Conservation (phyloP, 2,113 vertebrate genomes). For the Urocolius indicus region DNA sequence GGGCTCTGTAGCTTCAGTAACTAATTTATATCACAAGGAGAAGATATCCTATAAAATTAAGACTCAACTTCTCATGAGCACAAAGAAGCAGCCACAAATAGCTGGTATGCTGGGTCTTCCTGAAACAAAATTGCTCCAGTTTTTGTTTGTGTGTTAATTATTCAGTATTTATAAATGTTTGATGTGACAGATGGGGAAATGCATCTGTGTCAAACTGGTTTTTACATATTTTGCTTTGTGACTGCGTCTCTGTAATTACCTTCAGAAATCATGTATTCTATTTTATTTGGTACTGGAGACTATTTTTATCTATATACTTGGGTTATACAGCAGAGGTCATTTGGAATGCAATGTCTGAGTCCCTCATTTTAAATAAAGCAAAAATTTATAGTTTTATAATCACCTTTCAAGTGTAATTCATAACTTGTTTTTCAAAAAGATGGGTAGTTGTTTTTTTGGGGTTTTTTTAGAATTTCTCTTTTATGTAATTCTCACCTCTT, state of each 20-base stretch:
- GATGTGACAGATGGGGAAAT: neutral
- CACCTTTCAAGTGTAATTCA: neutral
- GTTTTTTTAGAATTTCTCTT: neutral
- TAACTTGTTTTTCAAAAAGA: neutral
- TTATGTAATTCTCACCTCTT: neutral
- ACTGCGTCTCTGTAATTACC: neutral
- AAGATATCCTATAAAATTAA: neutral
- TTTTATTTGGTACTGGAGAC: neutral
- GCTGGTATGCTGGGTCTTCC: neutral
- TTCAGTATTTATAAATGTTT: neutral
- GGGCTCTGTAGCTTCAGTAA: neutral
- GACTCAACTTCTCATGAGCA: neutral
- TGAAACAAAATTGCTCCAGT: neutral
- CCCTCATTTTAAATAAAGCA: neutral
- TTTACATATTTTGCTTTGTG: neutral
- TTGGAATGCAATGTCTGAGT: neutral
- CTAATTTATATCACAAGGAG: neutral
- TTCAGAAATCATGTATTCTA: neutral
- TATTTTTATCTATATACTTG: neutral
- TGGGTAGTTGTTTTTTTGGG: neutral
- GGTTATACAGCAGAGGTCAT: neutral
- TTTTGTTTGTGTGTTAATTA: neutral
- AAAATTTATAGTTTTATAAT: neutral
- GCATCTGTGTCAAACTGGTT: neutral
- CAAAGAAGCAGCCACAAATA: neutral